Evolutionary conservation across 2,888 invertebrate species (phyloP).

Genomic region (Phyto melanocephala): DNA sequence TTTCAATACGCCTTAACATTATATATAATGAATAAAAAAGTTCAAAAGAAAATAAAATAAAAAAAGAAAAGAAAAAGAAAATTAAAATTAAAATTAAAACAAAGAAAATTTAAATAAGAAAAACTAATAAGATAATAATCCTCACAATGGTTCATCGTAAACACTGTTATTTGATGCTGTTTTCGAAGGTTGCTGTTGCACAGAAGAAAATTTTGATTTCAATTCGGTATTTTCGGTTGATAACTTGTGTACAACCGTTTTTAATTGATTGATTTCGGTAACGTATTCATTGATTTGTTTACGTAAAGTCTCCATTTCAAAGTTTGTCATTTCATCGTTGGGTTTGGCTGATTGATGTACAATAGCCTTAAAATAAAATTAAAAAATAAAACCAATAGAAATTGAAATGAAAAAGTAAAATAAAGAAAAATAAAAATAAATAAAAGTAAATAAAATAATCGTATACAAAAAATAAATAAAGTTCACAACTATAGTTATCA

Average conservation of each 20-base stretch:
- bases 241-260: constrained; percentile 85
- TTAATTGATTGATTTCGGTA: constrained; percentile 77
- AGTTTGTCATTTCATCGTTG: constrained; percentile 63
- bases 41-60: constrained; percentile 45
- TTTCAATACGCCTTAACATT: constrained; percentile 75
- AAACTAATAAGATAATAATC: constrained; percentile 54
- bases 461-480: too few species aligned
- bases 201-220: constrained; percentile 80
- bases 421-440: constrained; percentile 59
- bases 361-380: constrained; percentile 69
- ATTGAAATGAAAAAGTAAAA: constrained; percentile 42
- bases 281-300: constrained; percentile 77
- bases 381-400: constrained; percentile 56
- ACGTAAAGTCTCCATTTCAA: constrained; percentile 77
- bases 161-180: constrained; percentile 72
- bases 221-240: constrained; percentile 89
- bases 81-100: constrained; percentile 41
- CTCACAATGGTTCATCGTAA: constrained; percentile 78
- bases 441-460: background rate
- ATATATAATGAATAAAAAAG: constrained; percentile 6
- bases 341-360: constrained; percentile 72
- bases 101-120: constrained; percentile 49
- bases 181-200: constrained; percentile 62
- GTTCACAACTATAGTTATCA: background rate
- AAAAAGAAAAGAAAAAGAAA: constrained; percentile 52